Evolutionary conservation across 1,140 invertebrate species (phyloP).

Genomic region (Drosophila kepulauana): DNA sequence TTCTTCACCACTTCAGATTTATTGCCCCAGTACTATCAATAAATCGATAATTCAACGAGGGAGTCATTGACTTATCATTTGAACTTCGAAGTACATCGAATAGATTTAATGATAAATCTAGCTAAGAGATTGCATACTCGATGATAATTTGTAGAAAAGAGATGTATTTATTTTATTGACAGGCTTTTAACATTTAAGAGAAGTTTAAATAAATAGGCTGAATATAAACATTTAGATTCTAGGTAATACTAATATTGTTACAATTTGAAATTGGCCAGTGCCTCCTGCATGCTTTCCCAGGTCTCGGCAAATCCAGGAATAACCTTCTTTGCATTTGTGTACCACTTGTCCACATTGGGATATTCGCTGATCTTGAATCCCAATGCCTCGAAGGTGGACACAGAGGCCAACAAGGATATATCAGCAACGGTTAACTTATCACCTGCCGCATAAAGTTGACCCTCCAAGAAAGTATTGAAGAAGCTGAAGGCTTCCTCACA

Average conservation of each 20-base stretch:
- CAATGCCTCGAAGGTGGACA: slow-evolving; percentile 88
- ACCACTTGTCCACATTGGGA: slow-evolving; percentile 89
- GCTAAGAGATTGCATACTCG: no score
- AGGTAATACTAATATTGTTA: no score
- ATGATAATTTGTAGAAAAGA: no score
- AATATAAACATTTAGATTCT: no score
- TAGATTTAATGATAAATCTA: no score
- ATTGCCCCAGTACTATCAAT: neutral
- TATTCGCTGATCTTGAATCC: slow-evolving; percentile 89
- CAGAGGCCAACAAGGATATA: slow-evolving; percentile 86
- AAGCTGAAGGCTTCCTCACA: slow-evolving; percentile 88
- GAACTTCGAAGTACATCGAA: no score
- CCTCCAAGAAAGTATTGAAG: slow-evolving; percentile 88
- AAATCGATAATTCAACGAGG: neutral
- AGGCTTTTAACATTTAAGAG: no score
- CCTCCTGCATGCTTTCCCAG: slow-evolving; percentile 67
- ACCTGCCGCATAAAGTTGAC: slow-evolving; percentile 88
- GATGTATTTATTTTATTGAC: no score
- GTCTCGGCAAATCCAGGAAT: slow-evolving; percentile 91
- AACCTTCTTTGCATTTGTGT: slow-evolving; percentile 88
- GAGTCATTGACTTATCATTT: neutral
- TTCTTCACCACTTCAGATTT: neutral
- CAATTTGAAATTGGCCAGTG: no score
- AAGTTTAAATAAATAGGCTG: no score
- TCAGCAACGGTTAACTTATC: slow-evolving; percentile 90